A percentile compares a stretch with the other conserved stretches of the same genome.
phyloP scores from a whole-genome alignment of 2,888 invertebrate genomes.

The Drosophila atripex region DNA sequence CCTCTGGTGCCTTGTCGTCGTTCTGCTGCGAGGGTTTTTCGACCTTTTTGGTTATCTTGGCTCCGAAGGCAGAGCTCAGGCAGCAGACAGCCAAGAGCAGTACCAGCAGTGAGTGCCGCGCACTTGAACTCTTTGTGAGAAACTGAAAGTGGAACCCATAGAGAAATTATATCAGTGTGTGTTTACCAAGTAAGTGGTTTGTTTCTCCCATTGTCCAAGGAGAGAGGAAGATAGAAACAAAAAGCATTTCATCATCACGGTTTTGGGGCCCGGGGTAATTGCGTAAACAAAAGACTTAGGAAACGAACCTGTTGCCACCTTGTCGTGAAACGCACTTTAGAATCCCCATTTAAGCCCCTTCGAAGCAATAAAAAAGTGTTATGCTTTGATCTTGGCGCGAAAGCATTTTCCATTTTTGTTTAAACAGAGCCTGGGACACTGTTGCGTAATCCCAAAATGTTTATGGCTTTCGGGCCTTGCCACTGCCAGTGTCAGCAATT shows the following conservation, averaged over 20 bases:
- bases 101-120: conserved; percentile 61
- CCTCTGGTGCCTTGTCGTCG: conserved; percentile 42
- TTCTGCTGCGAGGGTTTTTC: conserved; percentile 41
- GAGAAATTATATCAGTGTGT: conserved; percentile 55
- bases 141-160: conserved; percentile 67
- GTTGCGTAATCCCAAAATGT: conserved; percentile 17
- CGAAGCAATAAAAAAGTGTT: conserved; percentile 48
- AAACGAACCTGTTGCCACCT: conserved; percentile 62
- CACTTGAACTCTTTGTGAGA: conserved; percentile 67
- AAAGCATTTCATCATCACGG: conserved; percentile 60
- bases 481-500: conserved; percentile 23
- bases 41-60: conserved; percentile 65
- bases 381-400: conserved; percentile 45
- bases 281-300: conserved; percentile 74
- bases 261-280: conserved; percentile 52
- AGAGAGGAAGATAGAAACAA: conserved; percentile 42
- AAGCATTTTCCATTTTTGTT: conserved; percentile 39
- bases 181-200: conserved; percentile 18
- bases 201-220: conserved; percentile 40
- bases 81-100: conserved; percentile 64
- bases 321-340: conserved; percentile 48
- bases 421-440: background rate
- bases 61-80: conserved; percentile 58
- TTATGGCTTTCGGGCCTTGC: conserved; percentile 3
- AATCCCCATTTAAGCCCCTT: conserved; percentile 44